These are phyloP conservation scores for Phycodurus eques DNA, from an alignment of 2,113 vertebrate species.

Conservation along the genomic window DNA sequence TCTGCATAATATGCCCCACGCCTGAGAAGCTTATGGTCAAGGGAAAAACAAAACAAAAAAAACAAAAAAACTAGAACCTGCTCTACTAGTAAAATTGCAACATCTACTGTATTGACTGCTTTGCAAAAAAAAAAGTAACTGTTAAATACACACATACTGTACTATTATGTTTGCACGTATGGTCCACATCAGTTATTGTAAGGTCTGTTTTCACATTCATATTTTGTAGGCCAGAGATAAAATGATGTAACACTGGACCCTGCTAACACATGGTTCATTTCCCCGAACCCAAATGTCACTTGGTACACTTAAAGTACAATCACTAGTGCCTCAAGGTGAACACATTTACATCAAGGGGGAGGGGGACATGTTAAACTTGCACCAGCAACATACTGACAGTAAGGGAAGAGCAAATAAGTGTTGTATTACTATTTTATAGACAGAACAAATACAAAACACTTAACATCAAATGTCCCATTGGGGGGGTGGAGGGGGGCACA, in stretches of 20 bases:
- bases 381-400: constrained; percentile 60
- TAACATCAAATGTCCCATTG: constrained; percentile 66
- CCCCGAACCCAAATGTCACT: constrained; percentile 63
- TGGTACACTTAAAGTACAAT: constrained; percentile 75
- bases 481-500: constrained; percentile 62
- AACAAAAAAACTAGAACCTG: constrained; percentile 79
- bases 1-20: constrained; percentile 91
- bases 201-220: constrained; percentile 70
- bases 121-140: constrained; percentile 72
- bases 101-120: constrained; percentile 78
- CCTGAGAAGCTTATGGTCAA: constrained; percentile 89
- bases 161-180: constrained; percentile 76
- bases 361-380: constrained; percentile 53
- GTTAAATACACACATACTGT: constrained; percentile 77
- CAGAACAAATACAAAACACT: constrained; percentile 65
- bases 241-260: constrained; percentile 65
- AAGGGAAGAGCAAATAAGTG: constrained; percentile 59
- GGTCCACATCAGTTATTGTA: constrained; percentile 73
- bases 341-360: constrained; percentile 59
- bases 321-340: constrained; percentile 68
- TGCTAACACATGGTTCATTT: constrained; percentile 61
- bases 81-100: constrained; percentile 84
- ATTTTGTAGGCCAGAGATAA: constrained; percentile 72
- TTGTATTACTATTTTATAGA: constrained; percentile 69
- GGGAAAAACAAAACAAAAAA: constrained; percentile 81